These are phyloP conservation scores for Drosophila saltans DNA, from an alignment of 1,140 invertebrate genomes.

Conservation along the genomic window DNA sequence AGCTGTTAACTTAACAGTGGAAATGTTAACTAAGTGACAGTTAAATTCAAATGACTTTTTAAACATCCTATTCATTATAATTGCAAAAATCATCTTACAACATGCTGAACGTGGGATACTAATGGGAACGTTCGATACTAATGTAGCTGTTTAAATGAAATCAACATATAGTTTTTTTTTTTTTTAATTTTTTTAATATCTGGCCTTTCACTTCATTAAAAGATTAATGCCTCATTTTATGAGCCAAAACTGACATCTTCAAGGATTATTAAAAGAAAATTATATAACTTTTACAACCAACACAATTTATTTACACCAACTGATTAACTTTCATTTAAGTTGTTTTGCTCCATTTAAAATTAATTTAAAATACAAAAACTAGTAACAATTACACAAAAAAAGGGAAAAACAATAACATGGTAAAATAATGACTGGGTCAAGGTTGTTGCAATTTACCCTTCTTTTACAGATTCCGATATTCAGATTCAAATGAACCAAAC, in stretches of 20 bases:
- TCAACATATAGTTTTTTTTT: no score
- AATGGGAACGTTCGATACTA: not conserved
- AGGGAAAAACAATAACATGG: constrained; percentile 32
- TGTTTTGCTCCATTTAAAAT: not conserved
- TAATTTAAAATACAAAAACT: not conserved
- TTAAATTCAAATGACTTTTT: not conserved
- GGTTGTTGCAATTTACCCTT: constrained; percentile 49
- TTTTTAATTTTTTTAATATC: not conserved
- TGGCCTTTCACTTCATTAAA: not conserved
- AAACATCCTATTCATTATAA: not conserved
- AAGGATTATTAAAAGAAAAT: constrained; percentile 6
- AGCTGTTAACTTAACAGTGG: constrained; percentile 4
- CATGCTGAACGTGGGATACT: no score
- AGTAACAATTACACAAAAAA: constrained; percentile 16
- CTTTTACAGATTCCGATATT: constrained; percentile 34
- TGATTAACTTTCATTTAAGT: constrained; percentile 15
- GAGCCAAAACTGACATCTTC: constrained; percentile 1
- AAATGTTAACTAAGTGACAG: not conserved
- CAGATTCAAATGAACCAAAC: constrained; percentile 24
- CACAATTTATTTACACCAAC: not conserved
- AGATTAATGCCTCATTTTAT: not conserved
- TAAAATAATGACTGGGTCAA: constrained; percentile 45
- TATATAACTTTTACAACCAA: not conserved
- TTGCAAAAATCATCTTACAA: not conserved
- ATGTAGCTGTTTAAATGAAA: not conserved